Evolutionary conservation across 1,140 invertebrate genomes (phyloP).

Genomic region (Ostrea edulis): DNA sequence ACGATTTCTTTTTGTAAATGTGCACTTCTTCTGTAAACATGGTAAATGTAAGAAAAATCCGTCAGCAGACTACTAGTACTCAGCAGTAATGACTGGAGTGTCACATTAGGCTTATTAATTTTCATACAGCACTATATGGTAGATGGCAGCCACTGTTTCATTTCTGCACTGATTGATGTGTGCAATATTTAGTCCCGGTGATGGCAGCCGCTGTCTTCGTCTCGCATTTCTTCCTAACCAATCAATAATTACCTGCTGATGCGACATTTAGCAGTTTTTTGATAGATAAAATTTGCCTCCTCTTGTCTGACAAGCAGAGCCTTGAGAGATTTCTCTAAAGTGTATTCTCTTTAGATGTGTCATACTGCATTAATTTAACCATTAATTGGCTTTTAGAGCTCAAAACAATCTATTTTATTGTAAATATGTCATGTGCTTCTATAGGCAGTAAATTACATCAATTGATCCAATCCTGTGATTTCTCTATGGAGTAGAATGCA

Average conservation of each 20-base stretch:
- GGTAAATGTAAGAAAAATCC: no score
- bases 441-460: not conserved
- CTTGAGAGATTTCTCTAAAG: not conserved
- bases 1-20: no score
- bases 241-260: not conserved
- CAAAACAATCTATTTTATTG: not conserved
- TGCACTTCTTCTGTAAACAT: no score
- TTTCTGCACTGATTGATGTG: not conserved
- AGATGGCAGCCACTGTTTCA: no score
- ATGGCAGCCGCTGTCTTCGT: not conserved
- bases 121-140: no score
- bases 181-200: not conserved
- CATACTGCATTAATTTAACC: conserved; percentile 4
- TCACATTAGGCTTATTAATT: no score
- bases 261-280: not conserved
- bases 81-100: no score
- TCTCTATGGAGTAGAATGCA: no score
- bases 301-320: not conserved
- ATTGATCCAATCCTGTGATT: no score
- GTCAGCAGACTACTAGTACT: no score
- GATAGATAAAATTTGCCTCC: not conserved
- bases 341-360: not conserved
- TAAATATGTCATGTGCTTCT: conserved; percentile 1
- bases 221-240: not conserved
- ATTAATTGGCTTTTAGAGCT: conserved; percentile 20